Evolutionary conservation across 2,888 invertebrate species (phyloP).

Genomic region (Eutolmus rufibarbis): DNA sequence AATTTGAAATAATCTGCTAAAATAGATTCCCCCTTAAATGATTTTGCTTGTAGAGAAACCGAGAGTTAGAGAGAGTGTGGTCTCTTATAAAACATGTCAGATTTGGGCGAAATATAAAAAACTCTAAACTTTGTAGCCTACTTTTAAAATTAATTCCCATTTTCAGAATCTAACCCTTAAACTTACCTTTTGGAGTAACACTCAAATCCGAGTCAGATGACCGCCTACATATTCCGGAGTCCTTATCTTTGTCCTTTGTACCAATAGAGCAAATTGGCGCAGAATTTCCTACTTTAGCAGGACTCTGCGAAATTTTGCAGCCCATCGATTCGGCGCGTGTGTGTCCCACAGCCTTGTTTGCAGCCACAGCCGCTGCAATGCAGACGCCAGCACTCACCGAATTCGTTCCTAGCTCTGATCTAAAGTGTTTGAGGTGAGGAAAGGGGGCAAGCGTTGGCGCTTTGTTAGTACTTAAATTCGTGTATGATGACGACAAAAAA

Average conservation of each 20-base stretch:
- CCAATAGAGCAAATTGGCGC: constrained; percentile 56
- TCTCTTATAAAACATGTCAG: constrained; percentile 17
- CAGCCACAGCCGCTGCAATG: not conserved
- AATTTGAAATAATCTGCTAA: not conserved
- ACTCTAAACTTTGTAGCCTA: not conserved
- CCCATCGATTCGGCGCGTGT: constrained; percentile 67
- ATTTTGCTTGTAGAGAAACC: not conserved
- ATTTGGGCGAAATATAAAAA: not conserved
- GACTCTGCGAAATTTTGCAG: constrained; percentile 66
- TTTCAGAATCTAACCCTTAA: not conserved
- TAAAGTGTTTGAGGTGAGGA: constrained; percentile 55
- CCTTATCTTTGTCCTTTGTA: constrained; percentile 63
- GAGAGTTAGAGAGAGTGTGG: not conserved
- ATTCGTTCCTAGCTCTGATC: constrained; percentile 46
- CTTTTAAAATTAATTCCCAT: not conserved
- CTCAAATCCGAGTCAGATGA: constrained; percentile 94
- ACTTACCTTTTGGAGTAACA: constrained; percentile 89
- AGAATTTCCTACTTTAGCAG: constrained; percentile 62
- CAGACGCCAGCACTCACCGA: constrained; percentile 37
- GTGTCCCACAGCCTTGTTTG: constrained; percentile 57
- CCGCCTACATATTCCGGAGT: constrained; percentile 72
- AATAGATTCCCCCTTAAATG: not conserved
- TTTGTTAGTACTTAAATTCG: constrained; percentile 55
- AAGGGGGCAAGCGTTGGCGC: constrained; percentile 63
- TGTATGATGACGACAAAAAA: constrained; percentile 48